Evolutionary conservation across 2,888 invertebrate species (phyloP), one percentile per base, ranked within the genome.

Genomic region (Dichetophora obliterata): DNA sequence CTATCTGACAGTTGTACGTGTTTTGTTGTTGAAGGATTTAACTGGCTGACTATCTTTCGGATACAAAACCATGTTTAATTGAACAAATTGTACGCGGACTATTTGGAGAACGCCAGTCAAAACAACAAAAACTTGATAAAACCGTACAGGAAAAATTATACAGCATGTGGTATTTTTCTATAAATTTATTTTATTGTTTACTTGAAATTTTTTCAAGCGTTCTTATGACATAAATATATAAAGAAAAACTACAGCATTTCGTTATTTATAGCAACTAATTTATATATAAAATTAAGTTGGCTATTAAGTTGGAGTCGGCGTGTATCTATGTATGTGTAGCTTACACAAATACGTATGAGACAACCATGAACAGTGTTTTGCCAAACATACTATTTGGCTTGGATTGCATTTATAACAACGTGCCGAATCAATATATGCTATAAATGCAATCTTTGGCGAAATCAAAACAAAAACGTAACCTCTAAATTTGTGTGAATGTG

Each of bases 261-360:
- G 34, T 59, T 74, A 74, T 74, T 74, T 74, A 66, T 74, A 74
- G 66, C 37, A 6, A 66, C 54, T 27, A 66, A n/a, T 74, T 74
- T 74, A 66, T 74, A 66, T 74, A 74, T 74, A 54, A 74, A 74
- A 66, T 37, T 14, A 14, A 24, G 6, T 65, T 65, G 22, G n/a
- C n/a, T n/a, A n/a, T n/a, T 34, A n/a, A 14, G 52, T 66, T 11
- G 34, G 27, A 52, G 43, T 43, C 24, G 31, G 31, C 63, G 22
- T 31, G 34, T 22, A 22, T 16, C n/a, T n/a, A n/a, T n/a, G 19
- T 50, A 43, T 43, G 43, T 43, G 24, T 22, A 14, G 9, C 43
- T 54, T 54, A 27, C 27, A 54, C 57, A 57, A 27, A 65, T 24
- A 59, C 24, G 3, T 27, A 43, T 43, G 14, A 1, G 9, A 43